phyloP scores from a whole-genome alignment of 2,113 vertebrate genomes.

The Embiotoca jacksoni region DNA sequence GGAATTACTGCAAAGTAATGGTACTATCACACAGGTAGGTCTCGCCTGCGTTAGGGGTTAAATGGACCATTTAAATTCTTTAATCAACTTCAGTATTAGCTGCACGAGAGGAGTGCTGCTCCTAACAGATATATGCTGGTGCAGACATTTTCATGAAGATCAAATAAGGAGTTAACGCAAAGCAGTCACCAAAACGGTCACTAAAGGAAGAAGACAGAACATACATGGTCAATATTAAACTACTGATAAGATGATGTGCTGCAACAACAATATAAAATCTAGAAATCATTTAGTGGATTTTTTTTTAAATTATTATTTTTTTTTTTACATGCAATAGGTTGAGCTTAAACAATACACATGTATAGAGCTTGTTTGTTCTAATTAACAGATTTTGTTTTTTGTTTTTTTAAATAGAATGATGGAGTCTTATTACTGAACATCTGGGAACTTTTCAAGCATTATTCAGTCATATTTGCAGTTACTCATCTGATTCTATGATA shows the following conservation, averaged over 20 bases:
- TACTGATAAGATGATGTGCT: background rate
- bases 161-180: conserved; percentile 54
- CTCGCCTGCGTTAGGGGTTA: conserved; percentile 75
- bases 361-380: too few relatives aligned
- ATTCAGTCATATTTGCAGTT: background rate
- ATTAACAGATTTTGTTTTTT: too few relatives aligned
- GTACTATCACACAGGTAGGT: conserved; percentile 75
- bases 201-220: conserved; percentile 3
- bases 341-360: background rate
- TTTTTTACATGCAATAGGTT: background rate
- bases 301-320: conserved; percentile 1
- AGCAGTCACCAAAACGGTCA: conserved; percentile 11
- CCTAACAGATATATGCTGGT: conserved; percentile 38
- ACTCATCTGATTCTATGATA: background rate
- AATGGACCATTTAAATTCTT: conserved; percentile 83
- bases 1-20: conserved; percentile 83
- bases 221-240: background rate
- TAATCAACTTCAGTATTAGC: conserved; percentile 83
- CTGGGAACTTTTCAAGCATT: background rate
- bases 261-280: background rate
- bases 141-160: conserved; percentile 58
- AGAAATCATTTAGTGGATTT: background rate
- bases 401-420: too few relatives aligned
- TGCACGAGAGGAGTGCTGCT: conserved; percentile 61
- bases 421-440: background rate